Conservation (phyloP, 2,113 vertebrate genomes). For the Cyanoderma ruficeps region DNA sequence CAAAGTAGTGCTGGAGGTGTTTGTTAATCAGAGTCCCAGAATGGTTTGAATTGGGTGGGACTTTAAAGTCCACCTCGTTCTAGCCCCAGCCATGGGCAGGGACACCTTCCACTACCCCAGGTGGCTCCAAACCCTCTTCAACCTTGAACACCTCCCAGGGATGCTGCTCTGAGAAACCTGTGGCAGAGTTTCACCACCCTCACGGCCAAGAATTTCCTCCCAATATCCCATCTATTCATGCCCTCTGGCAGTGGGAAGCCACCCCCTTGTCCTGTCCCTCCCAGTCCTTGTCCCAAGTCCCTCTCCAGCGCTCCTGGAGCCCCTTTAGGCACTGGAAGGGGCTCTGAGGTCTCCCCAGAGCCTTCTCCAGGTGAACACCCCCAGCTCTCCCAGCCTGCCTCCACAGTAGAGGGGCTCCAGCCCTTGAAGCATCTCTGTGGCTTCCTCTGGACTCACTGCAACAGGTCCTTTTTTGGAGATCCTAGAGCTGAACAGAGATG, state of each 20-base stretch:
- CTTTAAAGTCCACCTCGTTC: neutral
- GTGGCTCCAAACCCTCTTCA: rapidly evolving
- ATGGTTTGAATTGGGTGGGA: neutral
- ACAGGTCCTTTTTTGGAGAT: neutral
- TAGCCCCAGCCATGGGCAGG: neutral
- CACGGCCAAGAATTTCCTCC: rapidly evolving
- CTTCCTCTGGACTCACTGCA: neutral
- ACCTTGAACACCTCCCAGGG: neutral
- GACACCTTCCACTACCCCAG: neutral
- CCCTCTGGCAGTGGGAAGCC: neutral
- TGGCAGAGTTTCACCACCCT: rapidly evolving
- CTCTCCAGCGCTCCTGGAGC: neutral
- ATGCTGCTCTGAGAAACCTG: rapidly evolving
- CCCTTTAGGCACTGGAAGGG: neutral
- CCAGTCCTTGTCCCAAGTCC: rapidly evolving
- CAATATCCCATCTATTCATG: rapidly evolving
- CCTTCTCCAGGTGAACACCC: neutral
- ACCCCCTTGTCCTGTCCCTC: neutral
- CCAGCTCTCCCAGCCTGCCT: neutral
- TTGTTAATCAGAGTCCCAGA: neutral
- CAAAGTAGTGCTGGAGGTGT: neutral
- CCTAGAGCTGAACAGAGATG: neutral
- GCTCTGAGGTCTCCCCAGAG: neutral
- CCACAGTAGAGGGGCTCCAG: neutral
- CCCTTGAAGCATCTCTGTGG: rapidly evolving